A percentile compares a stretch with the other conserved stretches of the same genome.
Evolutionary conservation across 23 tunicate species (phyloP).

Genomic region (Ascidia mentula): DNA sequence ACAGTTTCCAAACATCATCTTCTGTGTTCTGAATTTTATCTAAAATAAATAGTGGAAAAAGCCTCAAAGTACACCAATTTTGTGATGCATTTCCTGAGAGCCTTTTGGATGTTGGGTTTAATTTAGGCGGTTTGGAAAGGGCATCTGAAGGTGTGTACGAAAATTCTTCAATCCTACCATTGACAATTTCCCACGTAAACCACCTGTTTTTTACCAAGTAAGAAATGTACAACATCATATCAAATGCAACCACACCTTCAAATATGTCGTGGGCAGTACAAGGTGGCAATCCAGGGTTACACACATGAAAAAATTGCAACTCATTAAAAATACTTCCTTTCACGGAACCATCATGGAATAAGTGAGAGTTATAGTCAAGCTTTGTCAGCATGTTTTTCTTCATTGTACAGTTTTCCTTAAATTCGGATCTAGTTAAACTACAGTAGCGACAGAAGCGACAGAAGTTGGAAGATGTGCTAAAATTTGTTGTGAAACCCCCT

Average conservation of each 20-base stretch:
- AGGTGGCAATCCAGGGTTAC: constrained; percentile 49
- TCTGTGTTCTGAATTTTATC: constrained; percentile 16
- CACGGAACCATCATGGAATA: constrained; percentile 6
- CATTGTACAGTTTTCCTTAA: not conserved
- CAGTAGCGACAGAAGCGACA: constrained; percentile 40
- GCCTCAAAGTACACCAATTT: constrained; percentile 29
- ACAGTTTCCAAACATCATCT: constrained; percentile 27
- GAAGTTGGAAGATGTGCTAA: constrained; percentile 21
- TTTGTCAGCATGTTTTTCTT: not conserved
- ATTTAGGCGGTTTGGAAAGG: constrained; percentile 14
- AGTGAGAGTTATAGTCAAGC: not conserved
- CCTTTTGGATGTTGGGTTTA: not conserved
- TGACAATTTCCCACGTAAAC: constrained; percentile 28
- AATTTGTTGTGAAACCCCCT: constrained; percentile 44
- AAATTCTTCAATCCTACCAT: constrained; percentile 8
- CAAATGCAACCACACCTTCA: constrained; percentile 36
- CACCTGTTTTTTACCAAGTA: constrained; percentile 8
- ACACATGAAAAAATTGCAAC: constrained; percentile 33
- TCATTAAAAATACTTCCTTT: constrained; percentile 29
- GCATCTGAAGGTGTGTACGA: not conserved
- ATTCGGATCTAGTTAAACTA: not conserved
- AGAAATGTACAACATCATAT: constrained; percentile 26
- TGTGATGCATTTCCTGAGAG: constrained; percentile 41
- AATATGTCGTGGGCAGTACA: constrained; percentile 46
- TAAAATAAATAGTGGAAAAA: constrained; percentile 40